These are phyloP conservation scores for Alloscopus bannaensis DNA, from an alignment of 2,888 invertebrate species.

Conservation along the genomic window DNA sequence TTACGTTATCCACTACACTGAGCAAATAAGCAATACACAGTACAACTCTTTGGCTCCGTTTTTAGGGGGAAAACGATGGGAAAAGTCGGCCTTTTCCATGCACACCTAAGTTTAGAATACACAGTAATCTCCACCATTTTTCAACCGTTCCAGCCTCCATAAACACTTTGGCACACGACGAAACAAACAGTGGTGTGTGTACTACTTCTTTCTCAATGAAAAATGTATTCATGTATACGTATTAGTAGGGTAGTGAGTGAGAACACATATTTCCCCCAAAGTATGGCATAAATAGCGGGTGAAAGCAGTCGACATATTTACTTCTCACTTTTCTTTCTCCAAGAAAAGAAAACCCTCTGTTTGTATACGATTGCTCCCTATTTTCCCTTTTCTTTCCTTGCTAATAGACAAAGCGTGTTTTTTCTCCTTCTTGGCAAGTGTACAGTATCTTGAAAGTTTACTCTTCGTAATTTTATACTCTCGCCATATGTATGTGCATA, in stretches of 20 bases:
- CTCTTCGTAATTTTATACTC: constrained; percentile 11
- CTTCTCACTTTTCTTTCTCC: constrained; percentile 45
- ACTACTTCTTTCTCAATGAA: not conserved
- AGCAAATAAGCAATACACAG: constrained; percentile 13
- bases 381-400: constrained; percentile 19
- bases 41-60: not conserved
- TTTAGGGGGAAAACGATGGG: not conserved
- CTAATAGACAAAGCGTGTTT: constrained; percentile 52
- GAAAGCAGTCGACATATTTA: constrained; percentile 61
- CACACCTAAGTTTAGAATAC: not conserved
- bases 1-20: constrained; percentile 11
- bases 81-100: not conserved
- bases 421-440: constrained; percentile 46
- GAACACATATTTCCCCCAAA: constrained; percentile 51
- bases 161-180: constrained; percentile 14
- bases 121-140: constrained; percentile 9
- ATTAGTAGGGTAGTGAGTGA: constrained; percentile 21
- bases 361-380: constrained; percentile 30
- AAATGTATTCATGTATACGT: constrained; percentile 28
- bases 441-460: constrained; percentile 43
- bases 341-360: constrained; percentile 17
- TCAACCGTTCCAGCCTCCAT: not conserved
- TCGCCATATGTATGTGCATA: too few relatives aligned
- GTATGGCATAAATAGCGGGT: constrained; percentile 57
- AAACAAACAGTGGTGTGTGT: too few relatives aligned